phyloP scores from a whole-genome alignment of 2,113 vertebrate genomes.

The Otolemur garnettii region DNA sequence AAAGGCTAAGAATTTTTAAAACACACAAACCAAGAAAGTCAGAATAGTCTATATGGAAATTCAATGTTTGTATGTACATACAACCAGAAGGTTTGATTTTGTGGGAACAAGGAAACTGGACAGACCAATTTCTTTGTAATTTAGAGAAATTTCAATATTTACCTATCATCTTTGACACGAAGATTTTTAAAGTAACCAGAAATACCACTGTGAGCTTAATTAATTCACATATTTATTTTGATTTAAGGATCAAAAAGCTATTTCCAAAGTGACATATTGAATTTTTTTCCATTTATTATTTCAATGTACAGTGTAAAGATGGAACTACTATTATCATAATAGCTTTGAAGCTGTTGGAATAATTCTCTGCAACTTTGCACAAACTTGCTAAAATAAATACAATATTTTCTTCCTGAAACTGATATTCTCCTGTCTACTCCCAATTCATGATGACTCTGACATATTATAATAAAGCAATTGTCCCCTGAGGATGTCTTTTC shows the following conservation, averaged over 20 bases:
- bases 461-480: slow-evolving; percentile 79
- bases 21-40: slow-evolving; percentile 20
- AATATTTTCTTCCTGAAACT: slow-evolving; percentile 52
- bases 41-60: neutral
- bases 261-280: slow-evolving; percentile 53
- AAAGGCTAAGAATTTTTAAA: slow-evolving; percentile 29
- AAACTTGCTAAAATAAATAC: slow-evolving; percentile 78
- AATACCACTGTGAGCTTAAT: slow-evolving; percentile 55
- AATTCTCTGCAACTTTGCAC: slow-evolving; percentile 65
- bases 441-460: slow-evolving; percentile 69
- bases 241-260: slow-evolving; percentile 62
- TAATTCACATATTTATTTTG: slow-evolving; percentile 68
- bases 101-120: neutral
- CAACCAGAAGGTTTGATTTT: slow-evolving; percentile 15
- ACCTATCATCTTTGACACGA: slow-evolving; percentile 33
- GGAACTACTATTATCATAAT: slow-evolving; percentile 55
- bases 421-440: slow-evolving; percentile 59
- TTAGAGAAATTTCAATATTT: slow-evolving; percentile 65
- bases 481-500: slow-evolving; percentile 66
- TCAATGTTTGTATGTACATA: neutral
- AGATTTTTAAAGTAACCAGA: slow-evolving; percentile 52
- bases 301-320: neutral
- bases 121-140: slow-evolving; percentile 29
- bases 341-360: slow-evolving; percentile 62
- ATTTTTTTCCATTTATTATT: slow-evolving; percentile 69